These are phyloP conservation scores for Astropecten irregularis DNA, from an alignment of 53 echinoderm and acorn worm species.

Conservation along the genomic window DNA sequence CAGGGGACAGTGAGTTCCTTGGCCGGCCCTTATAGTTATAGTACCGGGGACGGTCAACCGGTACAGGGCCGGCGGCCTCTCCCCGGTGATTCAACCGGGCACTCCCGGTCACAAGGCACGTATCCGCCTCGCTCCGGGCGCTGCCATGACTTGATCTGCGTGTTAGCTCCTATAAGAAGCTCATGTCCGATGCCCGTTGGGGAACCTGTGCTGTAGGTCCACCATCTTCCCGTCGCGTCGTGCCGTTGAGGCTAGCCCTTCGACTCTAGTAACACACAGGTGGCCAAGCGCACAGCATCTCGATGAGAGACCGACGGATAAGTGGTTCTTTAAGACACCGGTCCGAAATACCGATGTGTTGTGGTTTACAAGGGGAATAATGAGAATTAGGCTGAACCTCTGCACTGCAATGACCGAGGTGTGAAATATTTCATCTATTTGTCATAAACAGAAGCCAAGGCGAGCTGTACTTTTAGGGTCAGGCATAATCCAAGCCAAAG, in stretches of 20 bases:
- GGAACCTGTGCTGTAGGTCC: slow-evolving; percentile 55
- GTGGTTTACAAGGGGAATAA: neutral
- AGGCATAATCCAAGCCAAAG: neutral
- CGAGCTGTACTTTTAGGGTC: slow-evolving; percentile 18
- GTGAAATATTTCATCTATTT: slow-evolving; percentile 44
- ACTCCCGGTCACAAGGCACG: slow-evolving; percentile 46
- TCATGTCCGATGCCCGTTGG: slow-evolving; percentile 39
- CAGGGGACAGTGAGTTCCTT: slow-evolving; percentile 36
- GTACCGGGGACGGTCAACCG: too few relatives aligned
- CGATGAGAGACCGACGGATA: slow-evolving; percentile 36
- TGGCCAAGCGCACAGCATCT: neutral
- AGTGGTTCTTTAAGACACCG: neutral
- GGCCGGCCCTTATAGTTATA: too few relatives aligned
- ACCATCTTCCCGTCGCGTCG: neutral
- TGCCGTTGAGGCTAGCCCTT: neutral
- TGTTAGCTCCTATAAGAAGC: neutral
- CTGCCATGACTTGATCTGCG: neutral
- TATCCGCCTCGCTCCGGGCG: slow-evolving; percentile 13
- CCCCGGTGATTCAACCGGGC: slow-evolving; percentile 45
- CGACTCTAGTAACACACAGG: slow-evolving; percentile 36
- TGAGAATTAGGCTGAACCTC: neutral
- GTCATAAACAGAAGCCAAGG: neutral
- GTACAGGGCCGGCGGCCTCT: too few relatives aligned
- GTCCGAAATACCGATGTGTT: slow-evolving; percentile 4
- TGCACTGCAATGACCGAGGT: slow-evolving; percentile 16